Percentiles rank a stretch among this genome's conserved stretches.
These are phyloP conservation scores for Acanthis flammea DNA, from an alignment of 2,797 vertebrate genomes.

Conservation along the genomic window DNA sequence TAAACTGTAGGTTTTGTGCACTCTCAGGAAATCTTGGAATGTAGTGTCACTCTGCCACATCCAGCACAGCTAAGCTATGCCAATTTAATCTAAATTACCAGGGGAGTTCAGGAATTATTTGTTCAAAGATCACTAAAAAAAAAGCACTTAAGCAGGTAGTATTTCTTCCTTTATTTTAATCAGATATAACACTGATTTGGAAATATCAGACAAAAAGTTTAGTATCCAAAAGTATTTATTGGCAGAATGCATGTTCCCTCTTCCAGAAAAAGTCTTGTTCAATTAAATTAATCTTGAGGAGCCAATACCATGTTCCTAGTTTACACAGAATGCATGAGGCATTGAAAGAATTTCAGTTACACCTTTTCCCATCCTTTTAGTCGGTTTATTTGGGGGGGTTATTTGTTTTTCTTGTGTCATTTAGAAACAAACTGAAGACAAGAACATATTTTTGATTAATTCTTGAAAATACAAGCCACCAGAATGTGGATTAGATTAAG, in stretches of 20 bases:
- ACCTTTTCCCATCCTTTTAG: neutral
- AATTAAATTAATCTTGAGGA: neutral
- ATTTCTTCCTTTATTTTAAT: neutral
- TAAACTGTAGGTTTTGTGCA: neutral
- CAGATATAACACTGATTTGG: neutral
- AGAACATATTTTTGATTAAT: neutral
- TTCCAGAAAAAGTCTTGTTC: neutral
- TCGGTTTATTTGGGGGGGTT: rapidly evolving
- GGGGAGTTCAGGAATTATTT: neutral
- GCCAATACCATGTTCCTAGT: neutral
- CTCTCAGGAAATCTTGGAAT: neutral
- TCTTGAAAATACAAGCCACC: neutral
- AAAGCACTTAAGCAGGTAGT: neutral
- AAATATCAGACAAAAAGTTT: neutral
- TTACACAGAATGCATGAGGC: neutral
- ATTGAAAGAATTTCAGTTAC: neutral
- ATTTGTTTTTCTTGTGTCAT: neutral
- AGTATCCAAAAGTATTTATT: neutral
- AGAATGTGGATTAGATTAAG: neutral
- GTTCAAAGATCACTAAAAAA: neutral
- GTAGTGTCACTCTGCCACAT: neutral
- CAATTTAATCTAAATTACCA: neutral
- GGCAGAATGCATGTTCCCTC: neutral
- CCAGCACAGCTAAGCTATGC: neutral
- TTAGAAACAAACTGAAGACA: neutral